Evolutionary conservation across 2,888 invertebrate species (phyloP).

Genomic region (Drosophila aldrichi): DNA sequence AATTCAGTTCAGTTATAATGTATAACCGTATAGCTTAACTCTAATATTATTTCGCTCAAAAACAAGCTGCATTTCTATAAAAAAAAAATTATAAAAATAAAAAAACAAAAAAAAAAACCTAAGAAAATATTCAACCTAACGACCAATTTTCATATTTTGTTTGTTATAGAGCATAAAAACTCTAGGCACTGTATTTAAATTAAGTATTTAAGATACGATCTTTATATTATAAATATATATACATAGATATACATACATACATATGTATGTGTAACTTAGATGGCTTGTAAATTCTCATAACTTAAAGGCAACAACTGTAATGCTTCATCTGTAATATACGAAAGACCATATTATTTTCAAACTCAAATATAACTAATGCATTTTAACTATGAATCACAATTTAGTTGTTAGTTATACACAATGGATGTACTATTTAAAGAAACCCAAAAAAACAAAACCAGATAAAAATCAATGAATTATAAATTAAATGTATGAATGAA

Average conservation of each 20-base stretch:
- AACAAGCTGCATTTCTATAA: constrained; percentile 26
- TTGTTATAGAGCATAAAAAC: constrained; percentile 37
- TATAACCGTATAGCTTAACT: background rate
- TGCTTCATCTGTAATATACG: constrained; percentile 77
- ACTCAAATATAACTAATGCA: constrained; percentile 51
- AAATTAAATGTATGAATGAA: constrained; percentile 19
- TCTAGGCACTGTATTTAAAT: constrained; percentile 50
- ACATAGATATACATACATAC: constrained; percentile 19
- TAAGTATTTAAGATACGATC: constrained; percentile 31
- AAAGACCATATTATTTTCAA: constrained; percentile 61
- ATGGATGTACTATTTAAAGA: constrained; percentile 27
- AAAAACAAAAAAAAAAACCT: background rate
- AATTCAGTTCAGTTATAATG: constrained; percentile 3
- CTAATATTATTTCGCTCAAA: background rate
- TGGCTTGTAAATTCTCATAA: constrained; percentile 77
- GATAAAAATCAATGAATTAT: background rate
- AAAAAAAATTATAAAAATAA: background rate
- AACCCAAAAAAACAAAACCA: background rate
- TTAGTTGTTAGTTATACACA: constrained; percentile 49
- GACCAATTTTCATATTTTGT: constrained; percentile 74
- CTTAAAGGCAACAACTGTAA: constrained; percentile 47
- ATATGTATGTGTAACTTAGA: constrained; percentile 42
- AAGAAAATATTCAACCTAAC: constrained; percentile 67
- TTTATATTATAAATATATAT: constrained; percentile 10
- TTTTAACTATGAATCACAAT: constrained; percentile 63